Evolutionary conservation across 2,113 vertebrate species (phyloP).

Genomic region (Maccullochella peelii): DNA sequence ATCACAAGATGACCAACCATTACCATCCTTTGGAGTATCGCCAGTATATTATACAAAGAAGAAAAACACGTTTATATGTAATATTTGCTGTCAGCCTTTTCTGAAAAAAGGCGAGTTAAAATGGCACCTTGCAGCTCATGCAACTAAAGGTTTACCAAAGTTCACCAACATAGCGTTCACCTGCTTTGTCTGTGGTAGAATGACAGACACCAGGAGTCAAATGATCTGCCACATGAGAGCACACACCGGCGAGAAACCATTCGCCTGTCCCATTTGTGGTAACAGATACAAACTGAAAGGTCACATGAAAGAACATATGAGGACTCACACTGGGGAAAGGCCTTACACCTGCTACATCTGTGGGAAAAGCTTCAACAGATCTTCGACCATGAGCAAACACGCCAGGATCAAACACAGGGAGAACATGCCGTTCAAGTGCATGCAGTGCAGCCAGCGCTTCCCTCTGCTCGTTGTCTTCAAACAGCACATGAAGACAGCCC

Average conservation of each 20-base stretch:
- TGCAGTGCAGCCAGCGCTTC: constrained; percentile 9
- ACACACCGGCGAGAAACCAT: not conserved
- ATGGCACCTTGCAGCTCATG: not conserved
- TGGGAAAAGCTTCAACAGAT: constrained; percentile 22
- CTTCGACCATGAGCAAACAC: not conserved
- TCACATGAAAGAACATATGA: constrained; percentile 3
- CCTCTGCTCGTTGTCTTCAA: not conserved
- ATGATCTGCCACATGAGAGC: constrained; percentile 18
- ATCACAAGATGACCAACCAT: not conserved
- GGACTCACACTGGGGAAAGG: constrained; percentile 25
- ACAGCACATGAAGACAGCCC: constrained; percentile 1
- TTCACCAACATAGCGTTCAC: not conserved
- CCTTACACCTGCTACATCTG: constrained; percentile 33
- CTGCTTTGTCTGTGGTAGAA: constrained; percentile 3
- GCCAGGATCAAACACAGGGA: constrained; percentile 14
- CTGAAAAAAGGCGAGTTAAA: not conserved
- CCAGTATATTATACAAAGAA: not conserved
- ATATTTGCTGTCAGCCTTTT: constrained; percentile 13
- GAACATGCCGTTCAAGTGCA: constrained; percentile 7
- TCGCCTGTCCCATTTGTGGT: not conserved
- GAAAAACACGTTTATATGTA: not conserved
- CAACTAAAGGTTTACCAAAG: not conserved
- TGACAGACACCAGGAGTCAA: not conserved
- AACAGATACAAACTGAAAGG: constrained; percentile 15
- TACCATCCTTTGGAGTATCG: not conserved